Percentiles rank a stretch among this genome's conserved stretches.
Conservation (phyloP, 1,140 invertebrate species). For the Chrysomallon squamiferum region DNA sequence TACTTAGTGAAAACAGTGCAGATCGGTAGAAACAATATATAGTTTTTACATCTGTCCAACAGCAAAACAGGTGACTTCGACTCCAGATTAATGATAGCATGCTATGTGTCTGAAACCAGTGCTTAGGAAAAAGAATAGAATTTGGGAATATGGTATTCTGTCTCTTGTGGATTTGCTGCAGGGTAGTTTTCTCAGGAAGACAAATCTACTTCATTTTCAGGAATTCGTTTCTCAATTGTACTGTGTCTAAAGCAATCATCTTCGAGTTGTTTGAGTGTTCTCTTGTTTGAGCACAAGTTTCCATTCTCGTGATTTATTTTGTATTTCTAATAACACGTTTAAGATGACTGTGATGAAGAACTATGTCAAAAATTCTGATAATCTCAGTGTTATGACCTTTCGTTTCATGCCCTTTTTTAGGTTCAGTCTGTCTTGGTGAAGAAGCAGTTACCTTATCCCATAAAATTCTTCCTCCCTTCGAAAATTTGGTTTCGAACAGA, state of each 20-base stretch:
- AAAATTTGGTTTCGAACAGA: conserved; percentile 46
- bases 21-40: too few species aligned
- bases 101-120: conserved; percentile 55
- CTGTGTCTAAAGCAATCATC: conserved; percentile 12
- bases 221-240: conserved; percentile 15
- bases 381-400: conserved; percentile 44
- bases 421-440: conserved; percentile 36
- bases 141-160: conserved; percentile 58
- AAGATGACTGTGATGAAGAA: conserved; percentile 45
- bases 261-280: conserved; percentile 40
- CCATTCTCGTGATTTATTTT: conserved; percentile 46
- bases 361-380: conserved; percentile 55
- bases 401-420: conserved; percentile 20
- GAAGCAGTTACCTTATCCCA: conserved; percentile 57
- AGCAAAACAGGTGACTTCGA: conserved; percentile 46
- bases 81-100: conserved; percentile 52
- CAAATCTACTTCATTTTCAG: conserved; percentile 13
- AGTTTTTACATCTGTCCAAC: conserved; percentile 54
- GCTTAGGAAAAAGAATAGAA: conserved; percentile 55
- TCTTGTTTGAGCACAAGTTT: conserved; percentile 45
- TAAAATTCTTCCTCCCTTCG: conserved; percentile 39
- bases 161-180: conserved; percentile 53
- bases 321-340: conserved; percentile 26
- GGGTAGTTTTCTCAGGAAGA: conserved; percentile 34
- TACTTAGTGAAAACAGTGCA: too few species aligned